phyloP scores from a whole-genome alignment of 1,140 invertebrate species.

The Formica selysi region DNA sequence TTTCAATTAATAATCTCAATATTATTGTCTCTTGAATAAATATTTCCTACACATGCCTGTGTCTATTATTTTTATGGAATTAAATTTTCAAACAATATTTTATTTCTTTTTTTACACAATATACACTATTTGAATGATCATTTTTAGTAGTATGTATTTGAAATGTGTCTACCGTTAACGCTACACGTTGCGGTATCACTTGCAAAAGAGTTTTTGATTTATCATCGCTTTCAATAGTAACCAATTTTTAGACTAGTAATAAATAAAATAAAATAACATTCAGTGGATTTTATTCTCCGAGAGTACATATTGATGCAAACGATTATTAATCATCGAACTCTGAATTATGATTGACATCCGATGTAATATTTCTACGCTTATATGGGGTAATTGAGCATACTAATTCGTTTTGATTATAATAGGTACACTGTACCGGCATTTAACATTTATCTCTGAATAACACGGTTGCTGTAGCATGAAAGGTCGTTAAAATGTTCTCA shows the following conservation, averaged over 20 bases:
- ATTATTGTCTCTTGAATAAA: too few species aligned
- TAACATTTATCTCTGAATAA: slow-evolving; percentile 4
- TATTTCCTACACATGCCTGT: too few species aligned
- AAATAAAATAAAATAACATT: slow-evolving; percentile 28
- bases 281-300: neutral
- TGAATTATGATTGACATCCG: neutral
- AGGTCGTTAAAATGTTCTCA: neutral
- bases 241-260: neutral
- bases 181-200: neutral
- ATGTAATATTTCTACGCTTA: slow-evolving; percentile 25
- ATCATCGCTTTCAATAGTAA: slow-evolving; percentile 8
- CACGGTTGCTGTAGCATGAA: neutral
- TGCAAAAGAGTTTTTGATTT: slow-evolving; percentile 1
- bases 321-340: slow-evolving; percentile 25
- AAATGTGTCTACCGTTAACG: neutral
- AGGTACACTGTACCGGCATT: neutral
- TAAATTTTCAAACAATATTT: too few species aligned
- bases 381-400: neutral
- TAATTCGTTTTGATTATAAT: neutral
- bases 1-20: too few species aligned
- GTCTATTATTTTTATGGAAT: too few species aligned
- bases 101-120: too few species aligned
- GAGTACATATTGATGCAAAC: neutral
- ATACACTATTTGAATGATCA: too few species aligned
- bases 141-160: neutral